Percentiles rank a stretch among this genome's conserved stretches.
Conservation (phyloP, 2,888 invertebrate species). For the Sepiola atlantica region DNA sequence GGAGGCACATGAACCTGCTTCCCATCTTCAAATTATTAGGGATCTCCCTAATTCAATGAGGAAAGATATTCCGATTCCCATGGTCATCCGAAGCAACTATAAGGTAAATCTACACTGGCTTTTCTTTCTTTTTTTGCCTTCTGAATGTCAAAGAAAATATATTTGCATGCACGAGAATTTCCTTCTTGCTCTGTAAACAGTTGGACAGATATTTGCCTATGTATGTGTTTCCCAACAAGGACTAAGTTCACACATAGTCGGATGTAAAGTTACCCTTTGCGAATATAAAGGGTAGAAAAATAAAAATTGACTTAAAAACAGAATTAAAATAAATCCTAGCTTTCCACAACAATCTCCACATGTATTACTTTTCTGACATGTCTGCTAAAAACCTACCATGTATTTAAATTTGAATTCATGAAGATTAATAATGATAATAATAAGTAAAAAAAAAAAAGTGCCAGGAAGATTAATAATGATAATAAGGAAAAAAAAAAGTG, state of each 20-base stretch:
- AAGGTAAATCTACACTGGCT: not conserved
- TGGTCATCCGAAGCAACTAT: conserved; percentile 46
- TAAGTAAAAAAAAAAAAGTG: too few species aligned
- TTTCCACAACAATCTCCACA: not conserved
- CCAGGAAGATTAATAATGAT: too few species aligned
- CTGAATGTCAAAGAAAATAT: not conserved
- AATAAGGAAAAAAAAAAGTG: too few species aligned
- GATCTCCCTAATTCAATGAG: conserved; percentile 35
- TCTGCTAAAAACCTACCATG: too few species aligned
- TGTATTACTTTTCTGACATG: too few species aligned
- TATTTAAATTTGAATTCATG: too few species aligned
- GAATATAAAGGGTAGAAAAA: not conserved
- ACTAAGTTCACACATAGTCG: not conserved
- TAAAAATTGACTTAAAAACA: not conserved
- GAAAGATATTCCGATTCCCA: conserved; percentile 41
- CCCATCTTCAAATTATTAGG: conserved; percentile 44
- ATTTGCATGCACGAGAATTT: not conserved
- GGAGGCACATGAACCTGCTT: conserved; percentile 42
- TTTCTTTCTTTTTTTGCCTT: too few species aligned
- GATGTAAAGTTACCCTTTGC: not conserved
- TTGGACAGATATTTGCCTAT: not conserved
- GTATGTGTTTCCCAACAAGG: not conserved
- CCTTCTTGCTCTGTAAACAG: not conserved
- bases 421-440: too few species aligned
- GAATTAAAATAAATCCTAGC: not conserved